Conservation (phyloP, 2,797 vertebrate species). For the Rhinella marina region DNA sequence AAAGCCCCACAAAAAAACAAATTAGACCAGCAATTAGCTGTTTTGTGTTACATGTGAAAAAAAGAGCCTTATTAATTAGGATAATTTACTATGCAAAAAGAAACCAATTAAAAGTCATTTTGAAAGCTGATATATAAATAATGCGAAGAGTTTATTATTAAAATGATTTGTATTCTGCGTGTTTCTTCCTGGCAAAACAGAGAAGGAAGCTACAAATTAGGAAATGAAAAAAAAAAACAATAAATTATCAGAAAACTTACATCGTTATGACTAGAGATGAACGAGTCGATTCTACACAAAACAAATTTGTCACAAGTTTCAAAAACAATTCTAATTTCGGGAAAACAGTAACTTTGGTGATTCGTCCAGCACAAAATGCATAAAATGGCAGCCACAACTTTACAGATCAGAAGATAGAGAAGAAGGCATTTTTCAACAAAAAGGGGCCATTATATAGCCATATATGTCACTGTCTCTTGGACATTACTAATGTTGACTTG, state of each 20-base stretch:
- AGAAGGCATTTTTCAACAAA: no score
- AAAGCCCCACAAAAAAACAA: constrained; percentile 27
- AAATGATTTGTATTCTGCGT: background rate
- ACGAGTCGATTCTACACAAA: no score
- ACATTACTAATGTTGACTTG: no score
- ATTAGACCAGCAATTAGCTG: constrained; percentile 48
- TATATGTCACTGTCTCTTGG: no score
- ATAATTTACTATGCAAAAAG: constrained; percentile 41
- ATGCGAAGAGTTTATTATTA: background rate
- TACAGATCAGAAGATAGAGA: no score
- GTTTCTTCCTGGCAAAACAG: background rate
- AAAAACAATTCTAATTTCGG: no score
- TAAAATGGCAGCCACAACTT: no score
- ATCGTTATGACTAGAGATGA: background rate
- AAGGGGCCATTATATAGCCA: no score
- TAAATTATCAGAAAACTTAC: background rate
- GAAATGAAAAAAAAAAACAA: background rate
- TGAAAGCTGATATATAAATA: constrained; percentile 35
- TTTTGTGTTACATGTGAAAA: constrained; percentile 35
- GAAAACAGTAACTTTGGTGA: no score
- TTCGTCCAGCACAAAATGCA: no score
- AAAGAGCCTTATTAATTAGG: constrained; percentile 37
- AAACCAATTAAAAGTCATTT: constrained; percentile 40
- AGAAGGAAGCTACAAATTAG: background rate
- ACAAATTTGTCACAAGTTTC: no score